A percentile compares a stretch with the other conserved stretches of the same genome.
Evolutionary conservation across 1,140 invertebrate species (phyloP).

Genomic region (Bombus ignitus): DNA sequence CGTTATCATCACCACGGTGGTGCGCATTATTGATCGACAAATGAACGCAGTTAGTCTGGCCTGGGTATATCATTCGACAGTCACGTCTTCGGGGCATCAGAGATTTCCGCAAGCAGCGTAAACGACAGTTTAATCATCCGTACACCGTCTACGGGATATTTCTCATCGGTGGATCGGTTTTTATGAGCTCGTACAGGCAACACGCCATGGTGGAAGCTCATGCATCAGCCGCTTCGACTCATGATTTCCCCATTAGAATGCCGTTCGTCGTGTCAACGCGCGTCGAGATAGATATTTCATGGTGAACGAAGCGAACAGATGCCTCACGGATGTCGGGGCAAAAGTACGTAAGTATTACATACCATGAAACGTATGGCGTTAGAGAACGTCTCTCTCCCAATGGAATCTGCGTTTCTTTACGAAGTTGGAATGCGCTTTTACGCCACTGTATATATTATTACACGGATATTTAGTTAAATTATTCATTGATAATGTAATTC

Average conservation of each 20-base stretch:
- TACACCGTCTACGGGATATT: constrained; percentile 36
- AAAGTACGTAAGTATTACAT: neutral
- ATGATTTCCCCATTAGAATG: constrained; percentile 69
- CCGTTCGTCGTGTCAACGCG: constrained; percentile 52
- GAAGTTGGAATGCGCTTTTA: neutral
- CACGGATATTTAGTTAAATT: too few species aligned
- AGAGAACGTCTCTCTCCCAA: constrained; percentile 18
- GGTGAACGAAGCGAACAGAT: constrained; percentile 52
- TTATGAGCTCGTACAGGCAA: constrained; percentile 49
- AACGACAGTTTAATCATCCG: constrained; percentile 66
- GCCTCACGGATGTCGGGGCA: constrained; percentile 41
- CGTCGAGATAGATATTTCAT: constrained; percentile 69
- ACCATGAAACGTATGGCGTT: neutral
- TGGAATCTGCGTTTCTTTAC: neutral
- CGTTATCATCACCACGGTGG: neutral
- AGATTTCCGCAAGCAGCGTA: constrained; percentile 48
- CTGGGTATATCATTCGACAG: neutral
- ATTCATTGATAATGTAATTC: too few species aligned
- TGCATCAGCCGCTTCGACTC: constrained; percentile 65
- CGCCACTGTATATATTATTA: too few species aligned
- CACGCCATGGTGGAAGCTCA: constrained; percentile 38
- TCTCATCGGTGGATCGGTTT: constrained; percentile 54
- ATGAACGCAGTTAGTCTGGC: constrained; percentile 13
- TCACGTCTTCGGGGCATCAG: constrained; percentile 34
- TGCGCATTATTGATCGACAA: constrained; percentile 25